Percentiles rank a stretch among this genome's conserved stretches.
Evolutionary conservation across 1,140 invertebrate species (phyloP).

Genomic region (Akabosia matsudoensis): DNA sequence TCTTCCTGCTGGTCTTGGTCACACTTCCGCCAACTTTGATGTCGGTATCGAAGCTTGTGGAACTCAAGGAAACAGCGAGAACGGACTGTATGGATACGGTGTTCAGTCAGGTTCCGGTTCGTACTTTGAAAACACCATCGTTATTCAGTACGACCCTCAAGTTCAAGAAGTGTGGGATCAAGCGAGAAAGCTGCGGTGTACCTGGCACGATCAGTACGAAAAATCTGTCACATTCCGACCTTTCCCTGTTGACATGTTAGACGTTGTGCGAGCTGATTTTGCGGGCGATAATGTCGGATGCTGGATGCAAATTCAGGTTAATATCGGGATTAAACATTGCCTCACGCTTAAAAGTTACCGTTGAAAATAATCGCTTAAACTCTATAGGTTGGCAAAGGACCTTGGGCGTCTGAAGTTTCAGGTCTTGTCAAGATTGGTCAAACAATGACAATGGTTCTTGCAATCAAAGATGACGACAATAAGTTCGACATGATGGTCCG

Average conservation of each 20-base stretch:
- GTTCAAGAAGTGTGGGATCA: constrained; percentile 97
- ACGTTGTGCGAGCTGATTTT: constrained; percentile 88
- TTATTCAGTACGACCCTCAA: constrained; percentile 89
- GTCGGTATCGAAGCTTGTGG: constrained; percentile 87
- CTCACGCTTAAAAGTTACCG: too few relatives aligned
- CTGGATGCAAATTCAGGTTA: constrained; percentile 83
- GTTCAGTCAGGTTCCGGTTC: constrained; percentile 81
- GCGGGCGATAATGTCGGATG: constrained; percentile 92
- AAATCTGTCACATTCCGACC: constrained; percentile 81
- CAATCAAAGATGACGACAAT: constrained; percentile 91
- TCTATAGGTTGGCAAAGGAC: constrained; percentile 78
- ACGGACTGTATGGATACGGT: constrained; percentile 76
- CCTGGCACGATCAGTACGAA: constrained; percentile 94
- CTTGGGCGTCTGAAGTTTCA: constrained; percentile 91
- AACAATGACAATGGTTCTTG: constrained; percentile 94
- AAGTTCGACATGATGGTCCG: constrained; percentile 94
- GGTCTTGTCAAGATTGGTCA: constrained; percentile 92
- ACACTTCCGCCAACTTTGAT: constrained; percentile 82
- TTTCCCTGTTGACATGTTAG: constrained; percentile 79
- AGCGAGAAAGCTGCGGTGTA: constrained; percentile 72
- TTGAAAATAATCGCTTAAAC: background rate
- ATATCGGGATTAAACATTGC: too few relatives aligned
- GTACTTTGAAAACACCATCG: constrained; percentile 91
- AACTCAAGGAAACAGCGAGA: constrained; percentile 84
- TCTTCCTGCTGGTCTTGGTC: constrained; percentile 78